Evolutionary conservation across 2,888 invertebrate species (phyloP).

Genomic region (Eledone cirrhosa): DNA sequence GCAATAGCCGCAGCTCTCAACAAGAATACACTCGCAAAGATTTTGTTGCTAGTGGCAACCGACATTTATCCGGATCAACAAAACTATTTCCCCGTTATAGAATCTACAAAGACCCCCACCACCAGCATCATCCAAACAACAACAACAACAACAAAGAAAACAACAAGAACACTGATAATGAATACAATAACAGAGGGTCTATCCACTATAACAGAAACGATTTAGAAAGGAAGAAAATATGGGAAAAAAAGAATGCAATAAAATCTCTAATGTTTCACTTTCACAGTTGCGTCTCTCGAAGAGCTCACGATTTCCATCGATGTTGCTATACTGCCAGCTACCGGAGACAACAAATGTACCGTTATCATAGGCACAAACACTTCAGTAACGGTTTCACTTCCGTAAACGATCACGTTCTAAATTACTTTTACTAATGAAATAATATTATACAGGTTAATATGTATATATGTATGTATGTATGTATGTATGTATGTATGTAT

Average conservation of each 20-base stretch:
- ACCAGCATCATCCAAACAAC: too few relatives aligned
- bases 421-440: slow-evolving; percentile 4
- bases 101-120: too few relatives aligned
- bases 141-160: not conserved
- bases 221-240: not conserved
- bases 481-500: too few relatives aligned
- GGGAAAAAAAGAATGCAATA: not conserved
- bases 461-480: too few relatives aligned
- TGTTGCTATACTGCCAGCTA: slow-evolving; percentile 9
- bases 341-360: slow-evolving; percentile 17
- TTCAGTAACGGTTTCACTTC: slow-evolving; percentile 6
- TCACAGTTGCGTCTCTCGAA: slow-evolving; percentile 7
- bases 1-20: too few relatives aligned
- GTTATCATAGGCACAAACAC: not conserved
- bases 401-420: not conserved
- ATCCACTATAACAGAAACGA: not conserved
- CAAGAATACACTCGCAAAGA: too few relatives aligned
- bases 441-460: too few relatives aligned
- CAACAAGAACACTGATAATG: not conserved
- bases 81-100: too few relatives aligned
- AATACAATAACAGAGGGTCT: too few relatives aligned
- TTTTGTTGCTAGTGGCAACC: too few relatives aligned
- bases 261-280: not conserved
- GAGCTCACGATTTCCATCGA: slow-evolving; percentile 11
- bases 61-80: too few relatives aligned